Evolutionary conservation across 1,140 invertebrate genomes (phyloP), one percentile per base, ranked within the genome.

Genomic region (Drosophila dunni): DNA sequence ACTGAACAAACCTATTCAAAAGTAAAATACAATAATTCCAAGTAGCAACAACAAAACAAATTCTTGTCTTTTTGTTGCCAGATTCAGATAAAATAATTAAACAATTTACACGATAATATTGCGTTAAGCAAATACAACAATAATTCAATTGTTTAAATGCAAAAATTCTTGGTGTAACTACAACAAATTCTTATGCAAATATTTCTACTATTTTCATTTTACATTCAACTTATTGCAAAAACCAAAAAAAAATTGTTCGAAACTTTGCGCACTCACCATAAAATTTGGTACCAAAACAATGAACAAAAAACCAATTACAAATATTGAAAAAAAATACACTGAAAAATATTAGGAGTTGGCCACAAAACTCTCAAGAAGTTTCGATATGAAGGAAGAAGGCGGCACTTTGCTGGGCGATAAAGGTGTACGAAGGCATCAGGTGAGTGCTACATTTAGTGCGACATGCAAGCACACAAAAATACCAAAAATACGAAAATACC

Each of bases 371-470:
- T 96, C 96, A 75, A 93, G 96, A 82, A 96, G 96, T 93, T 97
- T 96, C 93, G 96, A 96, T 93, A 96, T 97, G 96, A 96, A 97
- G 93, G 96, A 97, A 81, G 96, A 96, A 60, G 95, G 96, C 46
- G 95, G 96, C 74, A 94, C 93, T 75, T 92, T 95, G 79, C 93
- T 96, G 80, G 94, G 96, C 80, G 95, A 96, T 61, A 95, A 94
- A 67, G 94, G 93, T 90, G 91, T 92, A 81, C 88, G 91, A 89
- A 92, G 91, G 84, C 91, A 92, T 92, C 91, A 92, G 91, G 91
- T 92, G 90, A 92, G 91, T 91, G 71, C 65, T 73, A 76, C 72
- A 78, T 17, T 78, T 75, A 73, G 78, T 81, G 78, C 78, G 65
- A 58, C 70, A 78, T 67, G 56, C 62, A 74, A 62, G 40, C 36